Evolutionary conservation across 2,113 vertebrate genomes (phyloP), one percentile per base, ranked within the genome.

Genomic region (Dipodomys ordii): DNA sequence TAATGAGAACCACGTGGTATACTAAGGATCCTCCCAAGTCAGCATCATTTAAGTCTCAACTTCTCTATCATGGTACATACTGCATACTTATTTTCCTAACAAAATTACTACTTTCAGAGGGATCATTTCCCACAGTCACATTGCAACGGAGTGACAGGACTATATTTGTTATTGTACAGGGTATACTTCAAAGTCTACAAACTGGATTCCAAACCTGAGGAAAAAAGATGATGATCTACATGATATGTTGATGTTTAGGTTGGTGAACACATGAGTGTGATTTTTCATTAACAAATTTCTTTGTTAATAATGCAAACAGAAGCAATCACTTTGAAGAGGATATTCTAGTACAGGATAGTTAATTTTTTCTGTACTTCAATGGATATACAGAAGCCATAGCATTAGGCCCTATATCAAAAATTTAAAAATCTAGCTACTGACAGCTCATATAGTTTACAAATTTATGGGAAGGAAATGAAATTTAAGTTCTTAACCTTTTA

Each of bases 401-500:
- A 64, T 25, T 62, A 53, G 39, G 19, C 20, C 78, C 86, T 90
- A 68, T 23, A 72, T 35, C 7, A 81, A 16, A 8, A 71, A 62
- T 82, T 68, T 44, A 30, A 57, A 67, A 81, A 90, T 49, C 25
- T 83, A 60, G n/a, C 8, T 35, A 83, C 76, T 86, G 35, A 82
- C 5, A 49, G 49, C 49, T 49, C 9, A 49, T 49, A 65, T 44
- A 71, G 22, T 74, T 74, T 73, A 6, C 4, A 91, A 9, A 88
- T 76, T 88, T 89, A 22, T 88, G 3, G 9, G 28, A 13, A 49
- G 11, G 22, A 83, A 92, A 4, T 60, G 44, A 39, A 82, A 44
- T 94, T 83, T 72, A 4, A 78, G 6, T 44, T 88, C 88, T 95
- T 60, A 83, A 83, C 53, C 53, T 72, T 89, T 87, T 85, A 83